A percentile compares a stretch with the other conserved stretches of the same genome.
Conservation (phyloP, 2,888 invertebrate species). For the Theodoxus fluviatilis region DNA sequence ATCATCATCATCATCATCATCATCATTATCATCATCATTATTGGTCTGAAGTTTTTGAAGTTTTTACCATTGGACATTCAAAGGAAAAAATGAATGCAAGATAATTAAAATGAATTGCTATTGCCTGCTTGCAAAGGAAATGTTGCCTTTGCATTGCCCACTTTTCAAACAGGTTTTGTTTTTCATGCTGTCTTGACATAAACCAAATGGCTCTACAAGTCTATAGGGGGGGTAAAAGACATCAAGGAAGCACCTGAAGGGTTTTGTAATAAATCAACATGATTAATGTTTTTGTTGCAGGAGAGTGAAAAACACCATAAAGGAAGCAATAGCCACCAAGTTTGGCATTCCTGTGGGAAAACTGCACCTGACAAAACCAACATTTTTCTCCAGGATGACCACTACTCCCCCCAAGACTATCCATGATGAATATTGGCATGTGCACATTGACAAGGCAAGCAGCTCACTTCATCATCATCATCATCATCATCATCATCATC, state of each 20-base stretch:
- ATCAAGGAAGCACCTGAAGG: too few relatives aligned
- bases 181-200: constrained; percentile 2
- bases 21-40: too few relatives aligned
- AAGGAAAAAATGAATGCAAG: too few relatives aligned
- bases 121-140: neutral
- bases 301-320: constrained; percentile 79
- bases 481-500: too few relatives aligned
- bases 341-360: constrained; percentile 75
- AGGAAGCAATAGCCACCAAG: constrained; percentile 77
- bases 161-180: neutral
- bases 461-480: too few relatives aligned
- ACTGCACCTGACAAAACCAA: constrained; percentile 83
- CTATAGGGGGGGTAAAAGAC: too few relatives aligned
- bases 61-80: neutral
- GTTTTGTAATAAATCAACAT: neutral
- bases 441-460: constrained; percentile 85
- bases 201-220: too few relatives aligned
- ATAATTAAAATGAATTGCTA: too few relatives aligned
- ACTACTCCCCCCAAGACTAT: constrained; percentile 75
- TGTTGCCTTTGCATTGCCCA: neutral
- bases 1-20: too few relatives aligned
- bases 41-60: neutral
- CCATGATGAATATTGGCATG: constrained; percentile 91
- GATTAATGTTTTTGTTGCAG: constrained; percentile 61
- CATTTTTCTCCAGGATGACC: constrained; percentile 84